These are phyloP conservation scores for Cephalophus harveyi DNA, from an alignment of 2,113 vertebrate species.

Conservation along the genomic window DNA sequence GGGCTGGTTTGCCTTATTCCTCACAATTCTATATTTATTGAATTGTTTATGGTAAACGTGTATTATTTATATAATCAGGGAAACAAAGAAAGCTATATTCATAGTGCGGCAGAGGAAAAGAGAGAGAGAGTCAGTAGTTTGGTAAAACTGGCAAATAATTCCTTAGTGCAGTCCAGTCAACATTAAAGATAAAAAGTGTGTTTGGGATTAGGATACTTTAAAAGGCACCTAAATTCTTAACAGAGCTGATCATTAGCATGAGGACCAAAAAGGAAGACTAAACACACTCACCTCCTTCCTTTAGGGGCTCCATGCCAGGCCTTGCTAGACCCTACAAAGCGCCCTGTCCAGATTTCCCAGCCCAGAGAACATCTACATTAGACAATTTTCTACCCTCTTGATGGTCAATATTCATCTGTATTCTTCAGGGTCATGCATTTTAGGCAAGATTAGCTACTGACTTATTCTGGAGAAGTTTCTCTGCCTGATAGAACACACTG, in stretches of 20 bases:
- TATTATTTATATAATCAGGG: constrained; percentile 37
- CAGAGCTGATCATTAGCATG: neutral
- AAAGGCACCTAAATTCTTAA: neutral
- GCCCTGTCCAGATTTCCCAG: neutral
- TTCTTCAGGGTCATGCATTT: neutral
- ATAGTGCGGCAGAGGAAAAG: neutral
- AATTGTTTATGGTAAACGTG: neutral
- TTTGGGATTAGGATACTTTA: neutral
- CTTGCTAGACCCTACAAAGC: neutral
- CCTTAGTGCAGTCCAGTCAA: neutral
- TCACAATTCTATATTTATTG: neutral
- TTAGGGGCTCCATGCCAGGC: neutral
- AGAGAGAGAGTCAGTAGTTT: neutral
- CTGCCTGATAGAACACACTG: neutral
- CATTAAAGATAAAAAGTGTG: neutral
- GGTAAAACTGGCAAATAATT: neutral
- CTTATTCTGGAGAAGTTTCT: neutral
- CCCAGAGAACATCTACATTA: neutral
- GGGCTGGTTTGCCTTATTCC: constrained; percentile 25
- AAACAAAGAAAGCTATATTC: constrained; percentile 29
- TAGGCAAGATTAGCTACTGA: neutral
- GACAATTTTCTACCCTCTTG: neutral
- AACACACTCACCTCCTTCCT: neutral
- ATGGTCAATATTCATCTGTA: neutral
- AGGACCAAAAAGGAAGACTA: neutral